These are phyloP conservation scores for Glossosoma conforme DNA, from an alignment of 1,140 invertebrate genomes.

Conservation along the genomic window DNA sequence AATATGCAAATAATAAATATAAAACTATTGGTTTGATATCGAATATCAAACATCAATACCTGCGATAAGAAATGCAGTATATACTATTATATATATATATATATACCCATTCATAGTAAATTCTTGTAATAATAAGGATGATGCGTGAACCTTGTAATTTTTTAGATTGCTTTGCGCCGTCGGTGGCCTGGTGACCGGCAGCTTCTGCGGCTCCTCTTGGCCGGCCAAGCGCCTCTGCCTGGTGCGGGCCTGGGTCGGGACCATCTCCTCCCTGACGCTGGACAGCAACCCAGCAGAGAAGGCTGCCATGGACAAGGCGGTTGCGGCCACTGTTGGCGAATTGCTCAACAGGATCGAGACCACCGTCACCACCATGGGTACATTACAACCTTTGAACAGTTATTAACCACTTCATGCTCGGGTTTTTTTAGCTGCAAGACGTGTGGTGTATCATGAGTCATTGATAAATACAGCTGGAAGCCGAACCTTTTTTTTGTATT, in stretches of 20 bases:
- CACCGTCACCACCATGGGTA: slow-evolving; percentile 14
- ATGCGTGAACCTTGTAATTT: no score
- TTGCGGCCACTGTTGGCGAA: slow-evolving; percentile 11
- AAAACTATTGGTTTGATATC: no score
- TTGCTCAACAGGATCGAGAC: slow-evolving; percentile 19
- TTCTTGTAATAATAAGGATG: no score
- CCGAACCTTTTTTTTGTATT: no score
- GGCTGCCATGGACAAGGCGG: slow-evolving; percentile 4
- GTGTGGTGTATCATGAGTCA: no score
- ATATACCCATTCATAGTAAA: no score
- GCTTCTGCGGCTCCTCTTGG: slow-evolving; percentile 7
- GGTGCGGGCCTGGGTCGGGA: slow-evolving; percentile 17
- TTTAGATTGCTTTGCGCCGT: slow-evolving; percentile 20
- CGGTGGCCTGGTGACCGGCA: slow-evolving; percentile 15
- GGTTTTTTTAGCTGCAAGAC: no score
- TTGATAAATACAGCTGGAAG: no score
- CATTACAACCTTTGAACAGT: no score
- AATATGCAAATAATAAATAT: no score
- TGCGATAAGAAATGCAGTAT: background rate
- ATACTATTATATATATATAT: no score
- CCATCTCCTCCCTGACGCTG: slow-evolving; percentile 6
- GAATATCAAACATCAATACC: background rate
- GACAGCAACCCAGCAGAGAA: slow-evolving; percentile 6
- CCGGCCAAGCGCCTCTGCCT: slow-evolving; percentile 9
- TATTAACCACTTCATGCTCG: no score